phyloP scores from a whole-genome alignment of 2,888 invertebrate genomes.

The Aspidiotus rigidus region DNA sequence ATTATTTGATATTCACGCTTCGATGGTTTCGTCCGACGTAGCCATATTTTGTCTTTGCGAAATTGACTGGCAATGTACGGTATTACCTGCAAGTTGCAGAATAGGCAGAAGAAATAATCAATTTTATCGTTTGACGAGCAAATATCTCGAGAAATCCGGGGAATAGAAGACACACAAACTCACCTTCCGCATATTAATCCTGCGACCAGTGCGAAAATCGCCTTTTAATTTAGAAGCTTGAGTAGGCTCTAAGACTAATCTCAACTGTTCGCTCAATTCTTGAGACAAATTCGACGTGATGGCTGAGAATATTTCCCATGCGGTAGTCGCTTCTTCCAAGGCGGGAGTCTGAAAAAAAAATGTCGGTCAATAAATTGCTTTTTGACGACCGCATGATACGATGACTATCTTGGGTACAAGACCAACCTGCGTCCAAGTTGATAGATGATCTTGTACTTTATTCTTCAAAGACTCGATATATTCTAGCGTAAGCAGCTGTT shows the following conservation, averaged over 20 bases:
- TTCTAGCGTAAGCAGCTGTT: conserved; percentile 40
- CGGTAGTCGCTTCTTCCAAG: conserved; percentile 45
- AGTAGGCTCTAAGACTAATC: conserved; percentile 91
- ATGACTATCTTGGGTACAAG: background rate
- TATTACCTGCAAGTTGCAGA: conserved; percentile 55
- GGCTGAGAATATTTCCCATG: conserved; percentile 56
- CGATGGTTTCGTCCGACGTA: conserved; percentile 87
- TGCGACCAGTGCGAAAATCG: conserved; percentile 81
- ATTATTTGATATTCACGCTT: conserved; percentile 93
- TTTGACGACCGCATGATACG: too few species aligned
- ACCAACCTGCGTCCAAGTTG: conserved; percentile 47
- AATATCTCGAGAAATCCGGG: too few species aligned
- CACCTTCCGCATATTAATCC: conserved; percentile 91
- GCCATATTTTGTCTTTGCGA: conserved; percentile 98
- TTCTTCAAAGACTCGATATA: conserved; percentile 46
- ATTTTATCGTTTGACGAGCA: too few species aligned
- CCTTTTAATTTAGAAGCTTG: conserved; percentile 84
- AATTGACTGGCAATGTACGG: conserved; percentile 99
- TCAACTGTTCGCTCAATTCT: conserved; percentile 83
- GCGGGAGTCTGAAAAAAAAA: conserved; percentile 39
- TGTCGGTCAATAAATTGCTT: background rate
- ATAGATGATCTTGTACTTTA: conserved; percentile 48
- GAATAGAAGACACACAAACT: conserved; percentile 22
- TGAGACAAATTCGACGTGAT: conserved; percentile 58
- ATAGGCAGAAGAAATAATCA: too few species aligned